A percentile compares a stretch with the other conserved stretches of the same genome.
phyloP scores from a whole-genome alignment of 2,113 vertebrate species.

The Ciconia boyciana region DNA sequence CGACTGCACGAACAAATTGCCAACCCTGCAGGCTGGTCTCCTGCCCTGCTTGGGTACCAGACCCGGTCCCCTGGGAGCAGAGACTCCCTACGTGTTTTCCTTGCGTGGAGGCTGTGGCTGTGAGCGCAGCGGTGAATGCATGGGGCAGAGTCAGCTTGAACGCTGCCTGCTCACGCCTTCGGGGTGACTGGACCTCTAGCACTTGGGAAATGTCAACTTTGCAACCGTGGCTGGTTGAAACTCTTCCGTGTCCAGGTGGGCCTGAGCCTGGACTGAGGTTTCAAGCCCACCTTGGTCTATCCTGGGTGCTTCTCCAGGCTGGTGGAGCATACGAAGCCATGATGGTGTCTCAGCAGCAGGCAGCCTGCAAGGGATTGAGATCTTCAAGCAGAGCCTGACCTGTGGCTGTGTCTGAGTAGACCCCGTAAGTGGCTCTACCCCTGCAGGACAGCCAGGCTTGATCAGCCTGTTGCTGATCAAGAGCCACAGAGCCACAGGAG shows the following conservation, averaged over 20 bases:
- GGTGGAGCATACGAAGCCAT: accelerated
- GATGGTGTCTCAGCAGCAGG: background rate
- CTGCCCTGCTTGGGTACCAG: background rate
- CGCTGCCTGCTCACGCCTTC: accelerated
- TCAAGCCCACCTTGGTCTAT: background rate
- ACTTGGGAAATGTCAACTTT: background rate
- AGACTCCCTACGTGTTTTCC: background rate
- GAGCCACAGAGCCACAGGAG: background rate
- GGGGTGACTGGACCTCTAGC: background rate
- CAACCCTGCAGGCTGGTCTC: background rate
- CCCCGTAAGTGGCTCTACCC: accelerated
- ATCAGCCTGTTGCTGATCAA: background rate
- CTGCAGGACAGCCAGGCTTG: background rate
- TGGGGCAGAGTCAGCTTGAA: background rate
- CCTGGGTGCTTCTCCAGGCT: background rate
- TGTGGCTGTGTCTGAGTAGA: background rate
- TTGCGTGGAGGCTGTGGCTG: accelerated
- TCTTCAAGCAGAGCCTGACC: background rate
- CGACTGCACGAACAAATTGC: background rate
- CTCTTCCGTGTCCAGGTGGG: background rate
- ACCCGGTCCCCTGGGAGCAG: background rate
- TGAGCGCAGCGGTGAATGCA: accelerated
- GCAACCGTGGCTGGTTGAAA: background rate
- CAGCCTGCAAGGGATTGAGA: background rate
- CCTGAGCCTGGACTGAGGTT: background rate